Conservation (phyloP, 2,797 vertebrate genomes). For the Chelonia mydas region DNA sequence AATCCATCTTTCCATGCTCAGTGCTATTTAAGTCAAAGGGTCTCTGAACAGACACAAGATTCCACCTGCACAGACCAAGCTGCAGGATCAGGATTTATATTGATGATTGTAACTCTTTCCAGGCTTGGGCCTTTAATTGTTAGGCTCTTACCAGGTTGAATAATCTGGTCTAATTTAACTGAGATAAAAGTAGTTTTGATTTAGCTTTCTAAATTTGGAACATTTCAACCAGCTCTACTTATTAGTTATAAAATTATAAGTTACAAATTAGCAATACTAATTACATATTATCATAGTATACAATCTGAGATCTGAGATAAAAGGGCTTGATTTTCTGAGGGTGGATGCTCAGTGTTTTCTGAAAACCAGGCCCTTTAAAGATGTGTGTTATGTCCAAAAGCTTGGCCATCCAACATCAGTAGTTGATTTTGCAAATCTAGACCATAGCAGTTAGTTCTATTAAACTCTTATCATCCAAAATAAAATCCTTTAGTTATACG, state of each 20-base stretch:
- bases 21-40: neutral
- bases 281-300: neutral
- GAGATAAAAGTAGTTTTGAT: neutral
- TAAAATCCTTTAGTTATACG: neutral
- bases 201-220: neutral
- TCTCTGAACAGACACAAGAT: neutral
- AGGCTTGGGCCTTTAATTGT: neutral
- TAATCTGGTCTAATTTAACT: neutral
- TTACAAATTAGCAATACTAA: neutral
- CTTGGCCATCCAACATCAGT: neutral
- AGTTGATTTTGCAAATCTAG: conserved; percentile 3
- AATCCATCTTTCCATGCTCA: neutral
- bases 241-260: neutral
- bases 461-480: conserved; percentile 7
- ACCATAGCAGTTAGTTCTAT: neutral
- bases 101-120: neutral
- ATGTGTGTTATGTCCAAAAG: neutral
- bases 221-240: neutral
- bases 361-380: neutral
- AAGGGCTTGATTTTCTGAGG: neutral
- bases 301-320: neutral
- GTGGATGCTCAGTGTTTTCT: neutral
- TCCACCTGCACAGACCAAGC: neutral
- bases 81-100: neutral
- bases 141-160: neutral